Base-by-base conservation (phyloP, 2,888 invertebrate species). In the Phaonia tiefii region DNA sequence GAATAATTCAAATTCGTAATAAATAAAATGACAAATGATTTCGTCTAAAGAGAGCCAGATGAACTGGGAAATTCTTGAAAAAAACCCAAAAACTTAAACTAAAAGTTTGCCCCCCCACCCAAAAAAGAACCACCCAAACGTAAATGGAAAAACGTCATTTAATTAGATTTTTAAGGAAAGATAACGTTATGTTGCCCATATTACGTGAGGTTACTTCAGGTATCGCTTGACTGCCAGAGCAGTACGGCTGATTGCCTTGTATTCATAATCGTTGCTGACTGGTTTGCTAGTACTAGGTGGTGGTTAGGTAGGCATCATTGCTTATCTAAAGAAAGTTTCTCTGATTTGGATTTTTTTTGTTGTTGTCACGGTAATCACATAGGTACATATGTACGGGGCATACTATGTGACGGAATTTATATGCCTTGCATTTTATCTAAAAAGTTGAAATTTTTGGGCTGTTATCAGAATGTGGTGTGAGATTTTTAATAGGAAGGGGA, bases 111-210 rank as follows among this genome's bases (percentile, higher is more conserved):
- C n/a, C n/a, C n/a, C n/a, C n/a, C n/a, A n/a, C 31, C 22, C 7
- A 54, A 26, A 66, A 56, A 39, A 65, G 39, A 26, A 60, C 44
- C 2, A 63, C 20, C n/a, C 31, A 31, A 25, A 54, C 11, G 22
- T 17, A 58, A 66, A 54, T 20, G 10, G 37, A 49, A 71, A 74
- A 77, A 67, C 26, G 42, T 44, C 39, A 60, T 72, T 75, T 75
- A 79, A 75, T 75, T 44, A 75, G 79, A 75, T 80, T 75, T 72
- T 72, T 15, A 69, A 49, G 31, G 58, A 70, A 73, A 65, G 42
- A 73, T 72, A 72, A 72, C 22, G 60, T 39, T 65, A 26, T n/a
- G 65, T 51, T 54, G 10, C 58, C 11, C 58, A 13, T 49, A 3
- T 1, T 51, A 51, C 51, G 51, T 51, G 51, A 51, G 51, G 51